Conservation (phyloP, 1,140 invertebrate genomes). For the Phthorimaea operculella region DNA sequence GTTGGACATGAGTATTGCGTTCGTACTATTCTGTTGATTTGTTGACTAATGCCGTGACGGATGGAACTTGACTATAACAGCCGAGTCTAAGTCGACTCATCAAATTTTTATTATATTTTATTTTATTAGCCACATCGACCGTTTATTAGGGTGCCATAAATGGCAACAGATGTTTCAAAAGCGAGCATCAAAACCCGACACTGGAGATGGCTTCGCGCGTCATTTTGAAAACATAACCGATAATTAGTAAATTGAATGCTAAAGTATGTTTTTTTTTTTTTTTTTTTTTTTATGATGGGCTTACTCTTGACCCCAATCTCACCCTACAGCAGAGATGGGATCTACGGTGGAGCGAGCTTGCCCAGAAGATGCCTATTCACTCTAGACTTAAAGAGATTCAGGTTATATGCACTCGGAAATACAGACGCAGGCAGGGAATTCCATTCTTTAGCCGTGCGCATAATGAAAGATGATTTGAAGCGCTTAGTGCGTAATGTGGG, state of each 20-base stretch:
- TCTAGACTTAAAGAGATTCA: too few relatives aligned
- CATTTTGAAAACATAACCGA: background rate
- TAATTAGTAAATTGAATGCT: background rate
- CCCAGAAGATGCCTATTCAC: too few relatives aligned
- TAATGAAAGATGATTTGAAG: too few relatives aligned
- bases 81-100: background rate
- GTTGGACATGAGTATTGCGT: conserved; percentile 11
- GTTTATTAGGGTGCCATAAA: conserved; percentile 14
- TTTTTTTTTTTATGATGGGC: too few relatives aligned
- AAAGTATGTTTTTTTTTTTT: too few relatives aligned
- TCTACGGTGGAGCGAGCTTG: too few relatives aligned
- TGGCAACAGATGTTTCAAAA: background rate
- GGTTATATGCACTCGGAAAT: too few relatives aligned
- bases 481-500: too few relatives aligned
- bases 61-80: conserved; percentile 7
- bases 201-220: background rate
- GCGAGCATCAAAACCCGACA: background rate
- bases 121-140: conserved; percentile 24
- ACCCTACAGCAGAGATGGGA: too few relatives aligned
- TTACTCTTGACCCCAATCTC: too few relatives aligned
- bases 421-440: too few relatives aligned
- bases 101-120: conserved; percentile 16
- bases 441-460: too few relatives aligned
- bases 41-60: conserved; percentile 20
- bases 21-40: conserved; percentile 20